phyloP scores from a whole-genome alignment of 2,888 invertebrate genomes.

The Gymnoscelis rufifasciata region DNA sequence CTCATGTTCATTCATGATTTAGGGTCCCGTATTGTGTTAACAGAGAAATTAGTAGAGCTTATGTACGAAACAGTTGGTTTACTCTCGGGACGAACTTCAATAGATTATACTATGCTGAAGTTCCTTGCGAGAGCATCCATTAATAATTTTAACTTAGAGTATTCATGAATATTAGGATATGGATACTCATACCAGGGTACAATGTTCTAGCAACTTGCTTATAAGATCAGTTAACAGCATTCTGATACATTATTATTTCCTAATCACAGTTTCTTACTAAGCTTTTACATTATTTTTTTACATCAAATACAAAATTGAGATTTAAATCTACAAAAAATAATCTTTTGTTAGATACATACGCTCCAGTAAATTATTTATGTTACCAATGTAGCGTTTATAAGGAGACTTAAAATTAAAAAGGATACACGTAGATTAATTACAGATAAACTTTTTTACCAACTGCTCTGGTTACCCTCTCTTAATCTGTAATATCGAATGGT shows the following conservation, averaged over 20 bases:
- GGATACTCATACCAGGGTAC: not conserved
- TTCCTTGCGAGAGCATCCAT: slow-evolving; percentile 3
- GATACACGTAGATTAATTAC: too few relatives aligned
- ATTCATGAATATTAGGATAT: not conserved
- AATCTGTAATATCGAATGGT: slow-evolving; percentile 54
- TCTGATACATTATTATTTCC: too few relatives aligned
- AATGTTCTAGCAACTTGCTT: not conserved
- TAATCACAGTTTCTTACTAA: too few relatives aligned
- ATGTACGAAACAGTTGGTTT: slow-evolving; percentile 20
- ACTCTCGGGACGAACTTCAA: slow-evolving; percentile 13
- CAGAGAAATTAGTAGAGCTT: slow-evolving; percentile 59
- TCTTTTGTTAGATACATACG: too few relatives aligned
- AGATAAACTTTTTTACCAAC: not conserved
- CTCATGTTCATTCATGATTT: slow-evolving; percentile 71
- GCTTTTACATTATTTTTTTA: too few relatives aligned
- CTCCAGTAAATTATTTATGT: too few relatives aligned
- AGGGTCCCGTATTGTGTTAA: slow-evolving; percentile 63
- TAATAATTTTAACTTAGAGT: slow-evolving; percentile 3
- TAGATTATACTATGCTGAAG: slow-evolving; percentile 10
- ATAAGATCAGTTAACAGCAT: too few relatives aligned
- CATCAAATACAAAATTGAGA: too few relatives aligned
- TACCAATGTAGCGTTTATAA: too few relatives aligned
- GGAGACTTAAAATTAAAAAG: too few relatives aligned
- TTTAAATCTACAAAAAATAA: too few relatives aligned
- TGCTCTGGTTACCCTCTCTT: slow-evolving; percentile 5